Percentiles rank a stretch among this genome's conserved stretches.
Evolutionary conservation across 1,140 invertebrate species (phyloP).

Genomic region (Hesperophylax magnus): DNA sequence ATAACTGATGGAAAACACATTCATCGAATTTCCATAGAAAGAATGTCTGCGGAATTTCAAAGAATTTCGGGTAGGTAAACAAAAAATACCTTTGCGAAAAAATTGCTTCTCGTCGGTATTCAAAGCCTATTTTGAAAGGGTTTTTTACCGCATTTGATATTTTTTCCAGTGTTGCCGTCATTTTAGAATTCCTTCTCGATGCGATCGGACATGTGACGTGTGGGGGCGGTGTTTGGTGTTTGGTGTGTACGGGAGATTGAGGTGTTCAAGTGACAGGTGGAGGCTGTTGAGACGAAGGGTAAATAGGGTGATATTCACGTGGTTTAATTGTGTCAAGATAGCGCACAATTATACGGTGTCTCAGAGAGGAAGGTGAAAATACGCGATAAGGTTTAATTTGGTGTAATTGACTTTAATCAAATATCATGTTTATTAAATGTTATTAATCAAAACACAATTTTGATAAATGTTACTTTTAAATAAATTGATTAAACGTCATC

Average conservation of each 20-base stretch:
- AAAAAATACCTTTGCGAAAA: conserved; percentile 16
- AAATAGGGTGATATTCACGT: not conserved
- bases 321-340: conserved; percentile 22
- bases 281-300: conserved; percentile 18
- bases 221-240: too few relatives aligned
- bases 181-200: conserved; percentile 1
- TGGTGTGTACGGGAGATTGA: conserved; percentile 20
- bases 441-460: too few relatives aligned
- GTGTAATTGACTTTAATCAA: too few relatives aligned
- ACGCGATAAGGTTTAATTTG: too few relatives aligned
- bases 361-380: too few relatives aligned
- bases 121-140: conserved; percentile 17
- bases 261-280: conserved; percentile 32
- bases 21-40: conserved; percentile 1
- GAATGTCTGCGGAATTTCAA: conserved; percentile 20
- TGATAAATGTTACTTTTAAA: too few relatives aligned
- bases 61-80: conserved; percentile 6
- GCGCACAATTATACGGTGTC: not conserved
- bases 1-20: conserved; percentile 15
- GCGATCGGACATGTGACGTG: conserved; percentile 31
- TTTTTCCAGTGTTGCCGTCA: conserved; percentile 15
- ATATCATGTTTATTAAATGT: too few relatives aligned
- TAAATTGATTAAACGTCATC: too few relatives aligned
- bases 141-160: conserved; percentile 24
- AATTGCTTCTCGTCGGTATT: conserved; percentile 1